Evolutionary conservation across 2,113 vertebrate genomes (phyloP), one percentile per base, ranked within the genome.

Genomic region (Ammospiza caudacuta): DNA sequence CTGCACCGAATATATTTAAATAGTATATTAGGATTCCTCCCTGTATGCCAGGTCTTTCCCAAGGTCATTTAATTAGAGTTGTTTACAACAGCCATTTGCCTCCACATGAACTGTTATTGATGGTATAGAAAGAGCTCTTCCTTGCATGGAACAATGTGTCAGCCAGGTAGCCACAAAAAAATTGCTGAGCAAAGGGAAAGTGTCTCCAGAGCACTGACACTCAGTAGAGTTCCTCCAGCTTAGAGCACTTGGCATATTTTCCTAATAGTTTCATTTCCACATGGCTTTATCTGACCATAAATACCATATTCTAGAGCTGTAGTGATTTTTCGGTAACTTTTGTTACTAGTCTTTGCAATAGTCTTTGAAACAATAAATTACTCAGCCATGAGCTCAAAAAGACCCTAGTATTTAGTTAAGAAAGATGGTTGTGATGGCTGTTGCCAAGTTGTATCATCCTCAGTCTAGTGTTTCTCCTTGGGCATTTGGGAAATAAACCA

Each of bases 51-150:
- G 55, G 43, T 90, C 72, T 92, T 85, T 93, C 74, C 59, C 57
- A 92, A 77, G 59, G 66, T 93, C 43, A 83, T 69, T 39, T 79
- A 86, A 79, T 94, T 78, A 75, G 64, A 89, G 41, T 51, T 82
- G 37, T 96, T 94, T 89, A 88, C 46, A 39, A 16, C 64, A 78
- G 73, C 39, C 68, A 28, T 92, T 94, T 95, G 66, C 93, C 37
- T 95, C 92, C 95, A 83, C 69, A 33, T 92, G 54, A 67, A 57
- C 52, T 78, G 25, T 83, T 81, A 70, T 37, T 57, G 52, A 77
- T 84, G 72, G 55, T 33, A 57, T 72, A 64, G 41, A 41, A 88
- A 68, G 35, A 80, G 33, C n/a, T 90, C n/a, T 96, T 83, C 41
- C 44, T 93, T 33, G 31, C 55, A 19, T 41, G 31, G 82, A 96